Conservation (phyloP, 2,888 invertebrate species). For the Iselma pallidipennis region DNA sequence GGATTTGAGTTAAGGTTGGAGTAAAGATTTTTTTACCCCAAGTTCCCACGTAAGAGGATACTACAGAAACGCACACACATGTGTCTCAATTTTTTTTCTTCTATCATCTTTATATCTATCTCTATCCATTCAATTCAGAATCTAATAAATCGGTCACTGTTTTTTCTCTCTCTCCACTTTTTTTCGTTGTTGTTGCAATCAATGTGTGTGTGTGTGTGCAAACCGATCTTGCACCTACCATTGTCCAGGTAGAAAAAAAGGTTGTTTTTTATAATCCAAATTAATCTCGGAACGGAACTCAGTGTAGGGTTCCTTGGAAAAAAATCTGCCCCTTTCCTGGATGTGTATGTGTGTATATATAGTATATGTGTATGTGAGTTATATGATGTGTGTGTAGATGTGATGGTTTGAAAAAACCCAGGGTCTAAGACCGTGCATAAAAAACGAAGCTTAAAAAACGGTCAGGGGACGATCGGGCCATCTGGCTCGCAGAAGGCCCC, state of each 20-base stretch:
- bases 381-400: slow-evolving; percentile 24
- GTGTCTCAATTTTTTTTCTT: slow-evolving; percentile 46
- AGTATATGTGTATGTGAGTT: slow-evolving; percentile 21
- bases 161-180: slow-evolving; percentile 33
- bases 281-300: slow-evolving; percentile 57
- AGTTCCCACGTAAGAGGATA: slow-evolving; percentile 53
- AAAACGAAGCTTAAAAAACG: slow-evolving; percentile 57
- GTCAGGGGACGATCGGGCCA: slow-evolving; percentile 53
- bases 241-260: slow-evolving; percentile 53
- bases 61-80: slow-evolving; percentile 48
- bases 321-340: slow-evolving; percentile 58
- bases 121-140: slow-evolving; percentile 25
- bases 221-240: slow-evolving; percentile 53
- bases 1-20: slow-evolving; percentile 36
- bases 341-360: neutral
- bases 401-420: slow-evolving; percentile 44
- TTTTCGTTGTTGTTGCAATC: slow-evolving; percentile 40
- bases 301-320: slow-evolving; percentile 55
- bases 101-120: slow-evolving; percentile 28
- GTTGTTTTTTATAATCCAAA: slow-evolving; percentile 44
- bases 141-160: slow-evolving; percentile 15
- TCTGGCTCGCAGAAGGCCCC: slow-evolving; percentile 51
- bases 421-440: slow-evolving; percentile 51
- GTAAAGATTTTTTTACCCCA: slow-evolving; percentile 38
- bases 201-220: slow-evolving; percentile 44